Evolutionary conservation across 2,888 invertebrate genomes (phyloP).

Genomic region (Lepetodrilus schrolli): DNA sequence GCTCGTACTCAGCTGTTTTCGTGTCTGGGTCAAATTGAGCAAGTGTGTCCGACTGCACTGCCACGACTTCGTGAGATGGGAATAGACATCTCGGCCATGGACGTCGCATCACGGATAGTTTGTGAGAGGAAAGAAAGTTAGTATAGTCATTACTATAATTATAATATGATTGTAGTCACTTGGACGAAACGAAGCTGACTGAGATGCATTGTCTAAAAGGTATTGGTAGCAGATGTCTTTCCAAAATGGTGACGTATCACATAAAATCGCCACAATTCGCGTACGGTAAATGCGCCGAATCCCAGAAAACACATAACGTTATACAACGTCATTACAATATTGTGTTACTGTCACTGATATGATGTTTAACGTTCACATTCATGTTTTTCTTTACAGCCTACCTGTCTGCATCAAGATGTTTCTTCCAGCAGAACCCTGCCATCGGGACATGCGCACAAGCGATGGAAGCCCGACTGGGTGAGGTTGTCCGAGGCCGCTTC

Average conservation of each 20-base stretch:
- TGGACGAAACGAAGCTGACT: no score
- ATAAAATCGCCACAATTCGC: no score
- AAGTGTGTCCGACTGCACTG: conserved; percentile 33
- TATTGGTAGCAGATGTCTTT: no score
- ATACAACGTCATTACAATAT: background rate
- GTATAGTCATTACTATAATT: background rate
- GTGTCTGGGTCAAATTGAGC: conserved; percentile 37
- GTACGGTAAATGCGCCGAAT: no score
- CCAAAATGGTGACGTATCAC: no score
- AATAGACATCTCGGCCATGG: conserved; percentile 42
- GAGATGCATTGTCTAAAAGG: no score
- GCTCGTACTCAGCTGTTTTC: conserved; percentile 36
- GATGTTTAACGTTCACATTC: background rate
- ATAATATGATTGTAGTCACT: no score
- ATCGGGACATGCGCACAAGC: background rate
- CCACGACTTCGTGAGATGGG: conserved; percentile 35
- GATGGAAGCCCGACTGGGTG: background rate
- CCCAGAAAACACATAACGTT: no score
- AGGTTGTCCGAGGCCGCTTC: background rate
- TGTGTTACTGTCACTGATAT: background rate
- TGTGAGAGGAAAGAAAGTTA: conserved; percentile 38
- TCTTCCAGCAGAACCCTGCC: background rate
- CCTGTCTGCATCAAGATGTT: background rate
- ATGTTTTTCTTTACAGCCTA: background rate
- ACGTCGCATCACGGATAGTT: conserved; percentile 29